These are phyloP conservation scores for Euspilapteryx auroguttella DNA, from an alignment of 2,888 invertebrate species.

Conservation along the genomic window DNA sequence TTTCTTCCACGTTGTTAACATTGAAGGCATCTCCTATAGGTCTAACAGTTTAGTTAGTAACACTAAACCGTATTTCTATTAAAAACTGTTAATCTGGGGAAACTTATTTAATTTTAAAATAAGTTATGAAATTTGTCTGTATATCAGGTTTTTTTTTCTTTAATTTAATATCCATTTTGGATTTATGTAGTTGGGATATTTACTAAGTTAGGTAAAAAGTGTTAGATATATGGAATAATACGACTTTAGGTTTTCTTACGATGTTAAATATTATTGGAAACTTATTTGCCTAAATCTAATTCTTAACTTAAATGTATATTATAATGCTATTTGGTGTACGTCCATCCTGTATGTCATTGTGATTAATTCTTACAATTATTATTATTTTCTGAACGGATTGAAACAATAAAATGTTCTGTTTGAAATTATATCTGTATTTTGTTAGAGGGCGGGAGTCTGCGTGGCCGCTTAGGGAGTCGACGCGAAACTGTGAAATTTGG, in stretches of 20 bases:
- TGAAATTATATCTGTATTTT: constrained; percentile 46
- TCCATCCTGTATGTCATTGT: constrained; percentile 59
- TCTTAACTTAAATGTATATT: constrained; percentile 35
- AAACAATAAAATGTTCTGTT: constrained; percentile 62
- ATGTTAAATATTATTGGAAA: constrained; percentile 17
- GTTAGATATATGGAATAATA: constrained; percentile 18
- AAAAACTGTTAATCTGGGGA: constrained; percentile 25
- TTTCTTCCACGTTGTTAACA: constrained; percentile 46
- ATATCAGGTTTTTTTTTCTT: constrained; percentile 48
- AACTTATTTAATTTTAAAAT: constrained; percentile 25
- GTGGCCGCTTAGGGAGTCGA: too few relatives aligned
- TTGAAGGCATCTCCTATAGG: constrained; percentile 22
- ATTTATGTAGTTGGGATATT: constrained; percentile 44
- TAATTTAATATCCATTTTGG: constrained; percentile 14
- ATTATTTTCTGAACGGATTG: constrained; percentile 56
- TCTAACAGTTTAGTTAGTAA: too few relatives aligned
- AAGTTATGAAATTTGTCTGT: too few relatives aligned
- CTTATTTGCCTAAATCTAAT: constrained; percentile 36
- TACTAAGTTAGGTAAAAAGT: constrained; percentile 33
- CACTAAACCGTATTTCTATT: constrained; percentile 7
- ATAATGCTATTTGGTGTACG: constrained; percentile 54
- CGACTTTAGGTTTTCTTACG: constrained; percentile 32
- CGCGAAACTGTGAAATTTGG: too few relatives aligned
- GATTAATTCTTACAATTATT: constrained; percentile 35
- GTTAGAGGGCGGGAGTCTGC: constrained; percentile 8